Base-by-base conservation (phyloP, 2,113 vertebrate species). In the Anguilla rostrata region DNA sequence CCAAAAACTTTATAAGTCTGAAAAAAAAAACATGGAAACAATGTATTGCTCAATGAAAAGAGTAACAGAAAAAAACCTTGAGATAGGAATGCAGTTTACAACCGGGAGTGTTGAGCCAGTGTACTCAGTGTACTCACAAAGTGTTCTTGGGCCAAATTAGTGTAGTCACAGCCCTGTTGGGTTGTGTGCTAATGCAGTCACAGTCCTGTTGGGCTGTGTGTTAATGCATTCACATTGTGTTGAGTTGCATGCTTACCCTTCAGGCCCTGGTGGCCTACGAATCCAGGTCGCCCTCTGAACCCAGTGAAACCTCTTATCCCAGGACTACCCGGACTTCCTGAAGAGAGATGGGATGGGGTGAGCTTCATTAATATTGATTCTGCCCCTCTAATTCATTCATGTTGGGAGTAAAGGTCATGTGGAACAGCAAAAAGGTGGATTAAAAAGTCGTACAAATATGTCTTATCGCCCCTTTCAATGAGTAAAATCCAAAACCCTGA, bases 261-360 rank as follows among this genome's bases (percentile, higher is more conserved):
- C 3, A 93, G 49, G 9, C 94, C 95, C 40, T 82, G 87, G 78
- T 83, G 87, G 26, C 95, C 95, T 4, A 83, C 46, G n/a, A 91
- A 93, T 20, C 95, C 95, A 3, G 85, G 90, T 71, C 41, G 87
- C 11, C 94, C 94, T 80, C 75, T 83, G 81, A 86, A 29, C 22
- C 95, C 95, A 0, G 66, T 84, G 29, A 90, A 2, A 0, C 94
- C 94, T 87, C 92, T 89, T 41, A 56, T 82, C 39, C 94, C 94
- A 43, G 90, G 71, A 79, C 86, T 88, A 1, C 94, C 94, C 3
- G 94, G 92, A 18, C 0, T 79, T 78, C 94, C 95, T 95, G 91
- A 29, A 16, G 78, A 39, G 0, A 1, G 79, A 56, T 81, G 81
- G 89, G 39, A 78, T 39, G 20, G 26, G 7, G 5, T 43, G 20